Percentiles rank a stretch among this genome's conserved stretches.
Conservation (phyloP, 2,888 invertebrate species). For the Arenicola marina region DNA sequence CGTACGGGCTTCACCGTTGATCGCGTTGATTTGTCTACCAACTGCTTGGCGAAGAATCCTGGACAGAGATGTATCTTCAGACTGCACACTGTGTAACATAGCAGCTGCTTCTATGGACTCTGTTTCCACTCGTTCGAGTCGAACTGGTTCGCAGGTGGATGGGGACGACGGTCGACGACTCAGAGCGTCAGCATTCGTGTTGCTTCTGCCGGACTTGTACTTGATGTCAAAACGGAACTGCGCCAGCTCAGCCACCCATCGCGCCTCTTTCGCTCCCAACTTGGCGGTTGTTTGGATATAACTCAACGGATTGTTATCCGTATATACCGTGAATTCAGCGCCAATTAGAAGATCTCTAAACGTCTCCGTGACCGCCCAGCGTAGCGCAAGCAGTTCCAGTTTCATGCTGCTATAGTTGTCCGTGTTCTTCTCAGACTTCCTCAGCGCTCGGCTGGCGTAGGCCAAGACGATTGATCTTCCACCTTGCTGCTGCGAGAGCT, state of each 20-base stretch:
- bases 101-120: no score
- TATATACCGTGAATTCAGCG: slow-evolving; percentile 2
- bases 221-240: slow-evolving; percentile 30
- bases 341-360: slow-evolving; percentile 13
- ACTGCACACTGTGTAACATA: no score
- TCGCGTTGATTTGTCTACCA: no score
- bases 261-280: slow-evolving; percentile 32
- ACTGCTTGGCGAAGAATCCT: no score
- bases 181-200: slow-evolving; percentile 31
- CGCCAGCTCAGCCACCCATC: slow-evolving; percentile 31
- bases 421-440: slow-evolving; percentile 26
- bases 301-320: slow-evolving; percentile 8
- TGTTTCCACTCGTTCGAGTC: no score
- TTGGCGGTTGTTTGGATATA: slow-evolving; percentile 26
- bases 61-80: no score
- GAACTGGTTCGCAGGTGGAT: no score
- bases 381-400: slow-evolving; percentile 31
- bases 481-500: slow-evolving; percentile 32
- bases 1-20: no score
- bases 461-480: slow-evolving; percentile 16
- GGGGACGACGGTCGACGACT: no score
- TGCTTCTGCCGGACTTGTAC: slow-evolving; percentile 25
- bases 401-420: slow-evolving; percentile 32
- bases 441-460: slow-evolving; percentile 32
- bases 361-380: slow-evolving; percentile 29